These are phyloP conservation scores for Wasmannia auropunctata DNA, from an alignment of 1,140 invertebrate genomes.

Conservation along the genomic window DNA sequence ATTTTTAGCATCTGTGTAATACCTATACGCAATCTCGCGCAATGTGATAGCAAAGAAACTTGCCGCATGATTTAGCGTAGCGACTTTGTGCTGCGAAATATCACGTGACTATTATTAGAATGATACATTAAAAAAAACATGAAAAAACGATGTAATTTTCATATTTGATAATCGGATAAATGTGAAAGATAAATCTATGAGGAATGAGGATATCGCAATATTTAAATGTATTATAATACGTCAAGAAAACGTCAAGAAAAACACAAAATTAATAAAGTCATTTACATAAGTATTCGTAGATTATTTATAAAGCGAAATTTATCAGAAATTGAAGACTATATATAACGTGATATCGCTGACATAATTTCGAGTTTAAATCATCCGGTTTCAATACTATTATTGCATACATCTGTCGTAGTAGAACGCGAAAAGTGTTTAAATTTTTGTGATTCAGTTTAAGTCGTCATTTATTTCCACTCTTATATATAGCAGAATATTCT, in stretches of 20 bases:
- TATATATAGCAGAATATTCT: not conserved
- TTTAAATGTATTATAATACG: not conserved
- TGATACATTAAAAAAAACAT: not conserved
- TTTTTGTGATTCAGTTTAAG: not conserved
- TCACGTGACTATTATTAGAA: not conserved
- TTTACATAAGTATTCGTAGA: not conserved
- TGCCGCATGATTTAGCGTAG: not conserved
- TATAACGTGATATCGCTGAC: not conserved
- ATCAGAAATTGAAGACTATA: not conserved
- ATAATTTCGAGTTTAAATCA: not conserved
- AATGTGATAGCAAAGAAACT: not conserved
- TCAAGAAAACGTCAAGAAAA: not conserved
- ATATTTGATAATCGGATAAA: not conserved
- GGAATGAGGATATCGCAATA: not conserved
- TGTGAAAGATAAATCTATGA: not conserved
- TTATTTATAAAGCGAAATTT: not conserved
- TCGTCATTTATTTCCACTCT: not conserved
- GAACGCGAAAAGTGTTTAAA: not conserved
- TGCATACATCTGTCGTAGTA: not conserved
- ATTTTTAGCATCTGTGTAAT: not conserved
- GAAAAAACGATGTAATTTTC: not conserved
- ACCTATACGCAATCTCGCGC: not conserved
- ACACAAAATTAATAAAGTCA: not conserved
- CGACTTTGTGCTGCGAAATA: not conserved
- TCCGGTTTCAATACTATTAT: not conserved